Percentiles rank a stretch among this genome's conserved stretches.
phyloP scores from a whole-genome alignment of 1,140 invertebrate genomes.

The Dinothrombium tinctorium region DNA sequence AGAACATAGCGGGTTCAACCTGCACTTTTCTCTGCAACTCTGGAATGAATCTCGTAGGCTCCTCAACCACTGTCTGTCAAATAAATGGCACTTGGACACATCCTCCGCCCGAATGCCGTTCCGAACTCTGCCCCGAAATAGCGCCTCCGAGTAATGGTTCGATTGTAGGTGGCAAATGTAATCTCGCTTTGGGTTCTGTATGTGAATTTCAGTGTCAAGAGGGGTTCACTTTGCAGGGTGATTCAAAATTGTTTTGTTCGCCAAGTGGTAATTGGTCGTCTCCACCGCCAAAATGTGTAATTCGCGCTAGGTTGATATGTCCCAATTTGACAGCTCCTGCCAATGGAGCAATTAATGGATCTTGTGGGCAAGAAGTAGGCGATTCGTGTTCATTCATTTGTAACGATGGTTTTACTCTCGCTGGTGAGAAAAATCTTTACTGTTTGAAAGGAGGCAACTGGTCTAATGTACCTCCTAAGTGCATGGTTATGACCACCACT shows the following conservation, averaged over 20 bases:
- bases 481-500: too few species aligned
- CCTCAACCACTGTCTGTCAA: slow-evolving; percentile 22
- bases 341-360: neutral
- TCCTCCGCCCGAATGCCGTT: too few species aligned
- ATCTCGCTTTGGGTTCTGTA: slow-evolving; percentile 13
- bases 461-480: slow-evolving; percentile 14
- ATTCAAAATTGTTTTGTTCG: slow-evolving; percentile 2
- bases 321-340: neutral
- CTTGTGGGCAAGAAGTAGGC: neutral
- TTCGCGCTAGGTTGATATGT: neutral
- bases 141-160: too few species aligned
- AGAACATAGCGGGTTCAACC: neutral
- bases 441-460: slow-evolving; percentile 27
- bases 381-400: slow-evolving; percentile 7
- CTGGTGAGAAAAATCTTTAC: slow-evolving; percentile 17
- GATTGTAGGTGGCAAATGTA: too few species aligned
- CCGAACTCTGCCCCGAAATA: too few species aligned
- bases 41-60: neutral
- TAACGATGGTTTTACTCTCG: slow-evolving; percentile 2
- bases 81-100: slow-evolving; percentile 27
- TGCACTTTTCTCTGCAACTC: neutral
- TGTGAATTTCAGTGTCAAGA: slow-evolving; percentile 8
- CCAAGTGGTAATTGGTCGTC: slow-evolving; percentile 5
- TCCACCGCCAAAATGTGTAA: slow-evolving; percentile 1
- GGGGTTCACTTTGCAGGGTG: slow-evolving; percentile 7